Base-by-base conservation (phyloP, 2,888 invertebrate species). In the Latrodectus hesperus region DNA sequence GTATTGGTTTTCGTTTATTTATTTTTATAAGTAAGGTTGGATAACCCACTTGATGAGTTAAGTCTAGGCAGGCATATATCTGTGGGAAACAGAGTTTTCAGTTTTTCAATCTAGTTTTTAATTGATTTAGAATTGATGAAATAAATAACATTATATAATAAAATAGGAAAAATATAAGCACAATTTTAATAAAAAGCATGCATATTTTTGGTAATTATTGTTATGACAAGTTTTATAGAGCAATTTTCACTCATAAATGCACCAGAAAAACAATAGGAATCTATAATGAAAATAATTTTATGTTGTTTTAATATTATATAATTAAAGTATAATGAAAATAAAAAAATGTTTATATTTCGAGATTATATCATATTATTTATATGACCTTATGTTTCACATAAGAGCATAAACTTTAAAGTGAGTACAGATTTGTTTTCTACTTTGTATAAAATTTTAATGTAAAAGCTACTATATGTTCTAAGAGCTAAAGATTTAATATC, bases 21-120 rank as follows among this genome's bases (percentile, higher is more conserved):
- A 16, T n/a, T 60, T 60, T n/a, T 60, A 60, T 16, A 6, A 60
- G 60, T 16, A 60, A 60, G 60, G 60, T 60, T 60, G n/a, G 60
- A 60, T 60, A 60, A 60, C 60, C 60, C 60, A 60, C 60, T 60
- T 60, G 60, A 60, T 60, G 60, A 60, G 60, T 16, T 16, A n/a
- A 60, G n/a, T n/a, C 60, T n/a, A 11, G n/a, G n/a, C 12, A n/a
- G n/a, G n/a, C 12, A 60, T n/a, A 6, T n/a, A 12, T 60, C 9
- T 11, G 14, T n/a, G 12, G n/a, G 60, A 60, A 60, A 22, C 22
- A 60, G n/a, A n/a, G 60, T 5, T 60, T 60, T 16, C 60, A 60
- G 10, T 12, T 60, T 60, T 60, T 12, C 60, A n/a, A 10, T 14
- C 38, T 6, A 38, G 60, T 60, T 11, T 6, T 60, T 60, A 60